Evolutionary conservation across 2,888 invertebrate species (phyloP), one percentile per base, ranked within the genome.

Genomic region (Mesoligia furuncula): DNA sequence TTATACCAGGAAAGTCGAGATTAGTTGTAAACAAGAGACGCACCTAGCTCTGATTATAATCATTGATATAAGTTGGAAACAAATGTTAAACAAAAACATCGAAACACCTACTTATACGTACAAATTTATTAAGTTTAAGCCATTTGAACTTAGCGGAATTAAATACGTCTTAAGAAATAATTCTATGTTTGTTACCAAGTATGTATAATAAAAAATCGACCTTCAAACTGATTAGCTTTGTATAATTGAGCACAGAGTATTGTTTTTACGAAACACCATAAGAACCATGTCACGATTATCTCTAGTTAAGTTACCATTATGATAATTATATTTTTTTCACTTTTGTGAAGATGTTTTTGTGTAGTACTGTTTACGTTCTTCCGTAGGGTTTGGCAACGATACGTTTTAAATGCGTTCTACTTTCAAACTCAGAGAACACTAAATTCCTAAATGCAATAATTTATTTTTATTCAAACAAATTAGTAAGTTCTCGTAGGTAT

Each of bases 1-100:
- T 93, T 31, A 80, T 83, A 51, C 20, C 31, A 15, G 27, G 5
- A 48, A 24, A 36, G 11, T 42, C 5, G 5, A 77, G 2, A 20
- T 36, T 62, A 48, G 27, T 67, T n/a, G 2, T 65, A 17, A 51
- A 31, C n/a, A 77, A 67, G 6, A 2, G 5, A n/a, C n/a, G 3
- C 59, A 15, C 9, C 31, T n/a, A n/a, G 13, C n/a, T 39, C 20
- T 20, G 24, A 57, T 17, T 45, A 27, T 24, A 27, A 17, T 45
- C 24, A 27, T 11, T 20, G 15, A 8, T 36, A 20, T 27, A 24
- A 78, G 8, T 79, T 54, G 0, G 54, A 78, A 78, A 54, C 15
- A 20, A 20, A 79, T 17, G 13, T 27, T 31, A 15, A 27, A 36
- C 1, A 57, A 71, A 72, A 73, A 51, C 39, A n/a, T 65, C 15